Base-by-base conservation (phyloP, 2,888 invertebrate species). In the Thumatha senex region DNA sequence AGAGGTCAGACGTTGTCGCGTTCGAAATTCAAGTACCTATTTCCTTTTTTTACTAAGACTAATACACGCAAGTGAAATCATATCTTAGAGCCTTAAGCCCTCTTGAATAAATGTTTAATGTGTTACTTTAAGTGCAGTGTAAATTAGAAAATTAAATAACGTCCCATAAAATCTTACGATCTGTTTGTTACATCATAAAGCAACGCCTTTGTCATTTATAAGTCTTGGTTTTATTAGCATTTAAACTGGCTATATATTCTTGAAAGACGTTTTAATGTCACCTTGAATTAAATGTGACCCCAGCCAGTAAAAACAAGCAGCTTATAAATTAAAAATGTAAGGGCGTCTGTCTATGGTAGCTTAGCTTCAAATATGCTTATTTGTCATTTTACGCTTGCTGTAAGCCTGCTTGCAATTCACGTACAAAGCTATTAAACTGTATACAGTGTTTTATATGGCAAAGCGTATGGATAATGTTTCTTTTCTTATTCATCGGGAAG, bases 181-280 rank as follows among this genome's bases (percentile, higher is more conserved):
- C 31, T 10, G 33, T 24, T 39, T 14, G 29, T 39, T 30, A 43
- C 43, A 39, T 43, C 39, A 39, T 48, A 39, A 39, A 39, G 18
- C 18, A 39, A 31, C 10, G 40, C 49, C 44, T 24, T 44, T 40
- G 33, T 49, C 34, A 43, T 43, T 43, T 34, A 33, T 43, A 39
- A 34, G 39, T 44, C 34, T 49, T 14, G 48, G 13, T 39, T 43
- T 43, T 45, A 50, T 50, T 50, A 24, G 41, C 30, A 36, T 46
- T 31, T 50, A 40, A 46, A 46, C 31, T 36, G 45, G 18, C 30
- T 40, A 14, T 50, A 33, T 5, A 34, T 18, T 40, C 49, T 50
- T 50, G 45, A 15, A 45, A 38, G 14, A 30, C 11, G 24, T 39
- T 39, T 35, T 13, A 46, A 29, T 46, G 34, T 40, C 33, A 39